These are phyloP conservation scores for Bungarus multicinctus DNA, from an alignment of 2,113 vertebrate species.

Conservation along the genomic window DNA sequence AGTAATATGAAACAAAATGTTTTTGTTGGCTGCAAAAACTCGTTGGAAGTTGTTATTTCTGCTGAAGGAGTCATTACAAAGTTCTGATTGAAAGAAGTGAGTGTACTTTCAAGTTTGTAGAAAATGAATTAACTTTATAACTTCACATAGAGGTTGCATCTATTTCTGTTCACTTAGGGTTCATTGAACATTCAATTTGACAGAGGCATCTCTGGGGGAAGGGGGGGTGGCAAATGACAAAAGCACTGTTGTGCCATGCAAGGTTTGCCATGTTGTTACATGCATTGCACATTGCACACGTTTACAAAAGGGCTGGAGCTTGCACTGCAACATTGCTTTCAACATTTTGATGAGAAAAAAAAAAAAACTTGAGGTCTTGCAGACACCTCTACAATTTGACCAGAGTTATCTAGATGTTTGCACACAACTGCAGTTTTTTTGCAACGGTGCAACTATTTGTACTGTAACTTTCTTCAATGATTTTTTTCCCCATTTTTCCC, in stretches of 20 bases:
- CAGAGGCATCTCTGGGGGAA: not conserved
- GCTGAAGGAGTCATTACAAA: not conserved
- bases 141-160: not conserved
- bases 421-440: not conserved
- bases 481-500: not conserved
- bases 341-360: not conserved
- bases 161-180: not conserved
- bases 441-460: not conserved
- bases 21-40: not conserved
- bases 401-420: not conserved
- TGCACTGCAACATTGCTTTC: not conserved
- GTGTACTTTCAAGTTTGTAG: not conserved
- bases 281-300: not conserved
- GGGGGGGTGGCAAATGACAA: not conserved
- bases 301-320: not conserved
- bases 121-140: not conserved
- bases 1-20: not conserved
- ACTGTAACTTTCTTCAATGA: not conserved
- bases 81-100: not conserved
- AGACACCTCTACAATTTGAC: not conserved
- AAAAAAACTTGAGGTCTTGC: not conserved
- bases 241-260: not conserved
- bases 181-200: not conserved
- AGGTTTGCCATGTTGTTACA: not conserved
- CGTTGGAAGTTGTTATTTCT: not conserved